These are phyloP conservation scores for Lordiphosa clarofinis DNA, from an alignment of 1,140 invertebrate species.

Conservation along the genomic window DNA sequence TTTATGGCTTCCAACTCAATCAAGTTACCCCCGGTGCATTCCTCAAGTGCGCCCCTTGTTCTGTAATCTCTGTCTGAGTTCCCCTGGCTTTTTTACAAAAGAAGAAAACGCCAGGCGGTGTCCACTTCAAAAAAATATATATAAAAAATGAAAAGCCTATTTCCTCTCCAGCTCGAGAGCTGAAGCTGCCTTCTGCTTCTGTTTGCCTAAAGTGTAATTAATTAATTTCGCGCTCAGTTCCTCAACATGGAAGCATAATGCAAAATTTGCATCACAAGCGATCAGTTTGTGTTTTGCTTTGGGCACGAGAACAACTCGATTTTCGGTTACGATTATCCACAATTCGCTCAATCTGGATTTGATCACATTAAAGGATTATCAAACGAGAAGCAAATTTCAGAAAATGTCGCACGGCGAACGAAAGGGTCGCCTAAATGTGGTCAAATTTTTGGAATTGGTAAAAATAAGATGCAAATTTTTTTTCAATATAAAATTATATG, in stretches of 20 bases:
- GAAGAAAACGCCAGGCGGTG: conserved; percentile 21
- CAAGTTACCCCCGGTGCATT: conserved; percentile 6
- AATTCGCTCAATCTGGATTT: conserved; percentile 17
- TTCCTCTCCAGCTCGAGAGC: conserved; percentile 51
- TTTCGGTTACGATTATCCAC: neutral
- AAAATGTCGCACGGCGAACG: conserved; percentile 76
- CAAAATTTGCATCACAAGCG: conserved; percentile 30
- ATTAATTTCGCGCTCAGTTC: conserved; percentile 64
- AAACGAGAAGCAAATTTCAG: conserved; percentile 24
- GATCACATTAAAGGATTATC: conserved; percentile 35
- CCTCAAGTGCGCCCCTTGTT: conserved; percentile 41
- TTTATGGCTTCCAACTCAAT: neutral
- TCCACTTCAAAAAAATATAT: conserved; percentile 27
- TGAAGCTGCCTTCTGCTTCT: neutral
- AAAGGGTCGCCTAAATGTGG: conserved; percentile 66
- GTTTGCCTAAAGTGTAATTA: conserved; percentile 72
- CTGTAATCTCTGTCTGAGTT: conserved; percentile 24
- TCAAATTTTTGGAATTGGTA: conserved; percentile 79
- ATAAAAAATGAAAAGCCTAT: conserved; percentile 63
- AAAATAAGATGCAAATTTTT: conserved; percentile 12
- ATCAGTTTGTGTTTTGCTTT: conserved; percentile 54
- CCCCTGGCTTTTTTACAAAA: conserved; percentile 11
- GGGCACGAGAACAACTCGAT: conserved; percentile 32
- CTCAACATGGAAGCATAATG: conserved; percentile 13
- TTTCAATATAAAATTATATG: too few relatives aligned